Evolutionary conservation across 2,797 vertebrate species (phyloP).

Genomic region (Galagoides demidoff): DNA sequence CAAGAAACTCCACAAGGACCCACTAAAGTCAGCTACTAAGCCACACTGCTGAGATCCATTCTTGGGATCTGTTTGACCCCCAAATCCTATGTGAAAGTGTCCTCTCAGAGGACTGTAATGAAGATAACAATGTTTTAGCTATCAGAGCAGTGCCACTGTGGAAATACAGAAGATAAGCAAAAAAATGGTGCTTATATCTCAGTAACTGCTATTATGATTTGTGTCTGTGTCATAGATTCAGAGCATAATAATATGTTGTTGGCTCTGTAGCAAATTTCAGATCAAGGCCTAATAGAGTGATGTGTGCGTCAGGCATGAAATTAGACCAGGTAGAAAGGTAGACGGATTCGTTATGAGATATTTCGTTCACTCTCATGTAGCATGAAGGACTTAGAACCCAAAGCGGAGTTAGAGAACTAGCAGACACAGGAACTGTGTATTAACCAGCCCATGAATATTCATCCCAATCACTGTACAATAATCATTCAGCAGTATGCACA

Average conservation of each 20-base stretch:
- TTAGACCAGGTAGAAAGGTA: neutral
- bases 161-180: neutral
- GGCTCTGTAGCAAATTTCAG: constrained; percentile 13
- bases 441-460: constrained; percentile 73
- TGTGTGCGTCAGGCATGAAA: neutral
- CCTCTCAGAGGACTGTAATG: neutral
- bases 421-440: constrained; percentile 43
- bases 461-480: constrained; percentile 66
- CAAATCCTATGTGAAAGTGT: neutral
- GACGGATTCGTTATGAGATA: neutral
- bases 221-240: neutral
- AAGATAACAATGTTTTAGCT: neutral
- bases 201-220: neutral
- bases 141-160: neutral
- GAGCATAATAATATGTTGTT: neutral
- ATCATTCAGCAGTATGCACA: constrained; percentile 69
- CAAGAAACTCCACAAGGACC: neutral
- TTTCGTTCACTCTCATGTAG: neutral
- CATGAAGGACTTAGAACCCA: constrained; percentile 40
- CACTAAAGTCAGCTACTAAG: neutral
- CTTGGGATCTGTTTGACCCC: neutral
- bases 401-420: constrained; percentile 16
- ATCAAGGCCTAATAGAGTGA: neutral
- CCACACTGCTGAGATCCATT: neutral
- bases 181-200: neutral